Conservation (phyloP, 2,888 invertebrate species). For the Anorthoa munda region DNA sequence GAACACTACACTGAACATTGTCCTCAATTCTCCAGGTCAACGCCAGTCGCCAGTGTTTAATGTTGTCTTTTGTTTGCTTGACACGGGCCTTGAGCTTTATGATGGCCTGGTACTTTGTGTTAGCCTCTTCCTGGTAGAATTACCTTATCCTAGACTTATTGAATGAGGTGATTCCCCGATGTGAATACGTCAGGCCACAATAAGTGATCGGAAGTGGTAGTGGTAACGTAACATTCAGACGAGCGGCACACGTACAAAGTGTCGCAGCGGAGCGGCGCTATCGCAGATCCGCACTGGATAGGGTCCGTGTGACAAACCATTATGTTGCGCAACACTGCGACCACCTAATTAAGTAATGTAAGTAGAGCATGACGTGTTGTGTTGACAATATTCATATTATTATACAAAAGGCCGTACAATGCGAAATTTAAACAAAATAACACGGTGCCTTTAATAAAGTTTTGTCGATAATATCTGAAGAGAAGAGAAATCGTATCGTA, state of each 20-base stretch:
- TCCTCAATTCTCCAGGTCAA: background rate
- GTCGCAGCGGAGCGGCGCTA: constrained; percentile 51
- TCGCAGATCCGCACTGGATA: constrained; percentile 53
- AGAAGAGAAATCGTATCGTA: background rate
- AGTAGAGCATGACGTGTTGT: constrained; percentile 35
- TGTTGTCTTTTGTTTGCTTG: no score
- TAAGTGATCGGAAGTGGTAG: constrained; percentile 25
- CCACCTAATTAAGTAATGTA: constrained; percentile 38
- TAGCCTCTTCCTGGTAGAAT: no score
- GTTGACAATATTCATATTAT: constrained; percentile 7
- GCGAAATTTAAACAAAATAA: background rate
- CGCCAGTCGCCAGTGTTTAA: background rate
- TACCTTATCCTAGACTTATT: background rate
- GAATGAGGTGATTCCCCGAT: background rate
- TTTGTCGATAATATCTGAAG: background rate
- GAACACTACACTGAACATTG: background rate
- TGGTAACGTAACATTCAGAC: background rate
- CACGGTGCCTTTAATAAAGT: constrained; percentile 11
- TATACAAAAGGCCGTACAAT: background rate
- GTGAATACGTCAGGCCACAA: background rate
- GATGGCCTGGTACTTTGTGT: background rate
- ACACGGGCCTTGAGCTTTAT: background rate
- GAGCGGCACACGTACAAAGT: constrained; percentile 25
- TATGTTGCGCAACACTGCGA: constrained; percentile 42
- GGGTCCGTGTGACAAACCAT: constrained; percentile 15